A percentile compares a stretch with the other conserved stretches of the same genome.
These are phyloP conservation scores for Poecilia gillii DNA, from an alignment of 2,797 vertebrate genomes.

Conservation along the genomic window DNA sequence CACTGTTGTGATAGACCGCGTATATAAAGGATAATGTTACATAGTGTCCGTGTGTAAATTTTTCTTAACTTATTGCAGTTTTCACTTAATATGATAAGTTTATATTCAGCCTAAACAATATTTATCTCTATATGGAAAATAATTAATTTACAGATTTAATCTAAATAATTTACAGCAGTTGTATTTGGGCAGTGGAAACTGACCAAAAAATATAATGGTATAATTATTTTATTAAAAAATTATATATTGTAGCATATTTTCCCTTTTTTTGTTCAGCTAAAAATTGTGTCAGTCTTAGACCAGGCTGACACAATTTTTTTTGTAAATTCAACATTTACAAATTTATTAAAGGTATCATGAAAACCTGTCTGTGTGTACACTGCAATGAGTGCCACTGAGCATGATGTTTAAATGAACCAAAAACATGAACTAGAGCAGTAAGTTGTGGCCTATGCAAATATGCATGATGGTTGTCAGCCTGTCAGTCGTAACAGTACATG, in stretches of 20 bases:
- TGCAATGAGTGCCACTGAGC: not conserved
- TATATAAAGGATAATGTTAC: not conserved
- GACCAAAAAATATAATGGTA: not conserved
- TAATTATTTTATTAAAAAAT: not conserved
- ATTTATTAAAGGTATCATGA: not conserved
- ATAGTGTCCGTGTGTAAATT: not conserved
- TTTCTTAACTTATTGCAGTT: not conserved
- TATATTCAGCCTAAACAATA: not conserved
- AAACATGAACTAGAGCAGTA: slow-evolving; percentile 27
- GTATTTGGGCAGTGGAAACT: no score
- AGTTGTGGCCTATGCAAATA: slow-evolving; percentile 24
- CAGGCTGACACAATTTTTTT: no score
- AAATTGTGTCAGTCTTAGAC: not conserved
- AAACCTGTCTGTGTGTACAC: not conserved
- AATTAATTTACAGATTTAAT: not conserved
- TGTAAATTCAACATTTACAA: not conserved
- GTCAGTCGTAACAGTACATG: slow-evolving; percentile 23
- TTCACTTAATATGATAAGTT: not conserved
- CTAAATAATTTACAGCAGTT: not conserved
- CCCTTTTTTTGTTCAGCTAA: not conserved
- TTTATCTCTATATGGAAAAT: not conserved
- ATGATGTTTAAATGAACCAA: slow-evolving; percentile 9
- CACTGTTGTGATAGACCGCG: not conserved
- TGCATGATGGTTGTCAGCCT: slow-evolving; percentile 19
- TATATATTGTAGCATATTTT: not conserved